Conservation (phyloP, 2,888 invertebrate genomes). For the Mythimna ferrago region DNA sequence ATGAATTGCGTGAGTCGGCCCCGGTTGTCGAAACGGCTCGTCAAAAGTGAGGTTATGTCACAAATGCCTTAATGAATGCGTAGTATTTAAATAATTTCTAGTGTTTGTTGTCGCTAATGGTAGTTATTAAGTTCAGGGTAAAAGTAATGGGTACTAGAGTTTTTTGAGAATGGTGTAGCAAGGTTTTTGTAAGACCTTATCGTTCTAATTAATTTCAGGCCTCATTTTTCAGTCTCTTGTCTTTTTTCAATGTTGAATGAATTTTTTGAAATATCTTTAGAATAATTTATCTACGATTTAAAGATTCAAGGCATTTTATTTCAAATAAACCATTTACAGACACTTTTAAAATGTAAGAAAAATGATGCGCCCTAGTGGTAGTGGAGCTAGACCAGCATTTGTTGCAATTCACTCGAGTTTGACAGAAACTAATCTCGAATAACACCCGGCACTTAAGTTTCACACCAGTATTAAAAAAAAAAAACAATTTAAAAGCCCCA, state of each 20-base stretch:
- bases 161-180: conserved; percentile 23
- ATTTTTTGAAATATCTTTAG: background rate
- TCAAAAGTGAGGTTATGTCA: conserved; percentile 68
- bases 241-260: background rate
- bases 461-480: background rate
- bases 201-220: background rate
- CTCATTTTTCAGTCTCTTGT: background rate
- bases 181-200: conserved; percentile 17
- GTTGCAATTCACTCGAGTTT: background rate
- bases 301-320: too few species aligned
- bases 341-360: too few species aligned
- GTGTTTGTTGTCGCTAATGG: conserved; percentile 60
- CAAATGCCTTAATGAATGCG: conserved; percentile 67
- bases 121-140: conserved; percentile 53
- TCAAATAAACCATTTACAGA: too few species aligned
- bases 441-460: too few species aligned
- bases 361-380: too few species aligned
- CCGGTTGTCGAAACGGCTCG: conserved; percentile 60
- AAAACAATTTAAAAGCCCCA: background rate
- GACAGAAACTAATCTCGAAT: conserved; percentile 1
- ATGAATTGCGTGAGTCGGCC: conserved; percentile 72
- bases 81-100: conserved; percentile 67
- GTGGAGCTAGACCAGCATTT: too few species aligned
- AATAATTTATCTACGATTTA: background rate
- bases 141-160: conserved; percentile 38